These are phyloP conservation scores for Leucophenga maculata DNA, from an alignment of 2,888 invertebrate species.

Conservation along the genomic window DNA sequence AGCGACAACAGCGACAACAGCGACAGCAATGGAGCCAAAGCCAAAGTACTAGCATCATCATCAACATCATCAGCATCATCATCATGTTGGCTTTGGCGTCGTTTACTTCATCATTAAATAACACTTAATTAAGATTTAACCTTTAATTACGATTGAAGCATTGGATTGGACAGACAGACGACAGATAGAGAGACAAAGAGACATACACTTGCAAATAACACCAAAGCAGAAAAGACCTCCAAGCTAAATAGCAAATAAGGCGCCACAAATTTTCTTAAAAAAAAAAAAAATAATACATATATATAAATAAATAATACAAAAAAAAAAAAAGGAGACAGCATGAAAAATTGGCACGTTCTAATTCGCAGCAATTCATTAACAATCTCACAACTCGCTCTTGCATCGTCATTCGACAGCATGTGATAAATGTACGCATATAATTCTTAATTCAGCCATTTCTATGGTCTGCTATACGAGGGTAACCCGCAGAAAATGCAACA, in stretches of 20 bases:
- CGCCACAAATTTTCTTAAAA: too few species aligned
- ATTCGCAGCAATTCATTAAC: too few species aligned
- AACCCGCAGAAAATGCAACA: too few species aligned
- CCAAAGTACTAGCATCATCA: background rate
- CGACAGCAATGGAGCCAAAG: background rate
- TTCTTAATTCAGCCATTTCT: slow-evolving; percentile 33
- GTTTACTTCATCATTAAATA: slow-evolving; percentile 34
- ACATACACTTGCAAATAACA: background rate
- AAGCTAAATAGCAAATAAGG: too few species aligned
- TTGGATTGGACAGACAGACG: slow-evolving; percentile 51
- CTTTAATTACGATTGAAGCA: slow-evolving; percentile 57
- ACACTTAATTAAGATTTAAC: slow-evolving; percentile 58
- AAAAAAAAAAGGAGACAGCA: too few species aligned
- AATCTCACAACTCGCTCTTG: slow-evolving; percentile 29
- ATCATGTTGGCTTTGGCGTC: background rate
- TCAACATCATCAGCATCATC: background rate
- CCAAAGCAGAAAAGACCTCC: too few species aligned
- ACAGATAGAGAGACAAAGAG: background rate
- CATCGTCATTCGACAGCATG: slow-evolving; percentile 39
- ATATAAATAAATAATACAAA: too few species aligned
- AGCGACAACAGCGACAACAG: background rate
- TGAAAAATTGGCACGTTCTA: too few species aligned
- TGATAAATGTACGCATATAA: slow-evolving; percentile 48
- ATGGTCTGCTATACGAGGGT: background rate
- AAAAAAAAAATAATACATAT: too few species aligned